A percentile compares a stretch with the other conserved stretches of the same genome.
Conservation (phyloP, 2,888 invertebrate genomes). For the Andricus quercusramuli region DNA sequence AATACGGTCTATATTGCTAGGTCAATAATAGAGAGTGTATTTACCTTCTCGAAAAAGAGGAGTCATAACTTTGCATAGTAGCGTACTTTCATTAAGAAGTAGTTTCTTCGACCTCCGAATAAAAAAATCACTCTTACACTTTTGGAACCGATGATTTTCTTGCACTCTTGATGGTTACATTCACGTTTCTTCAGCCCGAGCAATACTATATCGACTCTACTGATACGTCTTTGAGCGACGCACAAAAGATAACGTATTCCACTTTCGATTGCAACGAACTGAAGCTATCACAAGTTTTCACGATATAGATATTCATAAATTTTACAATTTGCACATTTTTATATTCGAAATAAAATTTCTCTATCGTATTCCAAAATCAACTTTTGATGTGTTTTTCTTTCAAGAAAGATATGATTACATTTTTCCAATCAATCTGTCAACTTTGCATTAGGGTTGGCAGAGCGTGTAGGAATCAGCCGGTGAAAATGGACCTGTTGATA, state of each 20-base stretch:
- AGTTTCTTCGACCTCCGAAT: not conserved
- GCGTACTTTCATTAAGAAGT: conserved; percentile 48
- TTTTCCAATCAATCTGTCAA: not conserved
- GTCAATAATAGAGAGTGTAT: conserved; percentile 38
- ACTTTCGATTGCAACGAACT: conserved; percentile 13
- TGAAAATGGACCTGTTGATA: conserved; percentile 15
- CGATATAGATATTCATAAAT: not conserved
- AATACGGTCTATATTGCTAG: conserved; percentile 39
- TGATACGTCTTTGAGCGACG: conserved; percentile 11
- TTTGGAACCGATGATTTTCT: conserved; percentile 31
- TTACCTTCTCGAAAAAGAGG: conserved; percentile 56
- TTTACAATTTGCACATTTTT: too few species aligned
- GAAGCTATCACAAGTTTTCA: not conserved
- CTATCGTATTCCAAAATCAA: not conserved
- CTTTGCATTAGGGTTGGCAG: not conserved
- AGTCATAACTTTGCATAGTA: conserved; percentile 63
- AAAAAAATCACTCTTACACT: conserved; percentile 34
- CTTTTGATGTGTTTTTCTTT: not conserved
- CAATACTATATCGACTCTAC: conserved; percentile 3
- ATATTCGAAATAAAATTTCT: not conserved
- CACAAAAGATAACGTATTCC: conserved; percentile 33
- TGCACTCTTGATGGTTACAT: conserved; percentile 10
- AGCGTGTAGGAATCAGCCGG: not conserved
- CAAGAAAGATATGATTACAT: not conserved
- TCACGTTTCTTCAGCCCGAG: conserved; percentile 2